Conservation (phyloP, 2,113 vertebrate genomes). For the Peromyscus maniculatus region DNA sequence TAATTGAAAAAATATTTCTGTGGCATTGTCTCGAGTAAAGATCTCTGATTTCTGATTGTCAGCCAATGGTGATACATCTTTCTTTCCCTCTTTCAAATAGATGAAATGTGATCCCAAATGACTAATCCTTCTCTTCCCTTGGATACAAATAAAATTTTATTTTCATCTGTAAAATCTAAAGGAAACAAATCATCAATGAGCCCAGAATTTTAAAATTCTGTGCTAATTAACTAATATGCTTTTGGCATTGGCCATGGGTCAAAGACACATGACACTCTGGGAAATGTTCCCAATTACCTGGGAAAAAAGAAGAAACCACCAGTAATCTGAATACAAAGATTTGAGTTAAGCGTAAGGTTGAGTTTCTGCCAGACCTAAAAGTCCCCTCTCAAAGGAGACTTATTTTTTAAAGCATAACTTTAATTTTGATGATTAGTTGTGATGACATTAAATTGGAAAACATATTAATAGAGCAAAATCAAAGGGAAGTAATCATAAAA, state of each 20-base stretch:
- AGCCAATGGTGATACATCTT: not conserved
- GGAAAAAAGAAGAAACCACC: no score
- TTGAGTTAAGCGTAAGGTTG: not conserved
- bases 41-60: constrained; percentile 29
- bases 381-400: not conserved
- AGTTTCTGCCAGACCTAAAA: not conserved
- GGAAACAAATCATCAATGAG: not conserved
- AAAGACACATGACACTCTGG: not conserved
- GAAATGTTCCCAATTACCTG: not conserved
- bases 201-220: not conserved
- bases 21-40: constrained; percentile 49
- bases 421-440: constrained; percentile 47
- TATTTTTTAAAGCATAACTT: constrained; percentile 5
- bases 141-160: constrained; percentile 43
- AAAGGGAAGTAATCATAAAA: not conserved
- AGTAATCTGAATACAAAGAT: not conserved
- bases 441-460: constrained; percentile 1
- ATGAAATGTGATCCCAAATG: not conserved
- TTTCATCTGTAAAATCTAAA: not conserved
- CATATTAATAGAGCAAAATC: not conserved
- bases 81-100: not conserved
- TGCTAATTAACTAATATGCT: constrained; percentile 16
- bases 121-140: not conserved
- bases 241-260: not conserved
- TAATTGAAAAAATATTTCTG: constrained; percentile 16